Base-by-base conservation (phyloP, 2,888 invertebrate genomes). In the Tanaodytes sp. region DNA sequence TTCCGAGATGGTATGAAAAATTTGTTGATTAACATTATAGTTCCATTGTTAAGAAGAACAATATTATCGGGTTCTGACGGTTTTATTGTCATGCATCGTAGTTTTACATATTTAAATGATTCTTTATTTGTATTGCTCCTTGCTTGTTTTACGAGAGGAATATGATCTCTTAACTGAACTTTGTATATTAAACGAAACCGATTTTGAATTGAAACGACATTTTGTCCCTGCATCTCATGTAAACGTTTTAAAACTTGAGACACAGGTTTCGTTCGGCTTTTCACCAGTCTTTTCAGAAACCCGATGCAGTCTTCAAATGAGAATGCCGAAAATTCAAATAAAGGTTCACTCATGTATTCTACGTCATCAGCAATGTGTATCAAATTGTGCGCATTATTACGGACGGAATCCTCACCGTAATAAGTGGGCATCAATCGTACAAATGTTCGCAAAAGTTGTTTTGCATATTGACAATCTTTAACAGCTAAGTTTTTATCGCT, bases 291-390 rank as follows among this genome's bases (percentile, higher is more conserved):
- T 63, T 74, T 74, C 2, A 72, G 51, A 39, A 57, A 62, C 4
- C 73, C 71, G 31, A 74, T 68, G 31, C 54, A 72, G 55, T 62
- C 67, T 65, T 74, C 74, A 18, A 70, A 70, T 51, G 57, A 52
- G 54, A 72, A 74, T 15, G 45, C 45, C 1, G 45, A 45, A 45
- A 45, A 45, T 1, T 27, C 30, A 15, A 45, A 45, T 16, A 45
- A 14, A 11, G 45, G 30, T 30, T 12, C 14, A 1, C 12, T 1
- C 45, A 45, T 30, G 12, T 14, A 30, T 15, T 74, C 73, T 1
- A 73, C 20, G 19, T 48, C 33, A 33, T 49, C 37, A 8, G 49
- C 49, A 5, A 74, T 0, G 27, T 74, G 74, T 8, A 73, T 68
- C 1, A 69, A 37, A 36, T 57, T 72, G 33, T 75, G 73, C 8